Conservation (phyloP, 2,888 invertebrate species). For the Calameuta idolon region DNA sequence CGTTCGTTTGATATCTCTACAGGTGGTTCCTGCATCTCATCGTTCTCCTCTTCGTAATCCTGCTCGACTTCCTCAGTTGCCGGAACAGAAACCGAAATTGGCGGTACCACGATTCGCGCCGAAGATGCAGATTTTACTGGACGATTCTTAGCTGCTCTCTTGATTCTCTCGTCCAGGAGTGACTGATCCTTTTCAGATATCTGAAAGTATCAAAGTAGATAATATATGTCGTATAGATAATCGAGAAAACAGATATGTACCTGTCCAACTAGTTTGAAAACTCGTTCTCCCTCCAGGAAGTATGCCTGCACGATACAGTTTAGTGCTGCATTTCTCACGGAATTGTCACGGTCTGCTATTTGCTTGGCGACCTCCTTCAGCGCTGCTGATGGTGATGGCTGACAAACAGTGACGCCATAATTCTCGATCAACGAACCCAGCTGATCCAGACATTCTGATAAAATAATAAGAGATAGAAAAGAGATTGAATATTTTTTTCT, state of each 20-base stretch:
- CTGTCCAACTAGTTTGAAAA: constrained; percentile 92
- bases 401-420: constrained; percentile 86
- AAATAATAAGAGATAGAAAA: constrained; percentile 5
- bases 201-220: constrained; percentile 64
- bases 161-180: constrained; percentile 94
- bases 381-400: constrained; percentile 82
- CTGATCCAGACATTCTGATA: constrained; percentile 90
- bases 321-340: constrained; percentile 94
- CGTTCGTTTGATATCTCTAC: constrained; percentile 25
- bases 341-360: constrained; percentile 96
- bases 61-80: constrained; percentile 56
- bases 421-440: constrained; percentile 87
- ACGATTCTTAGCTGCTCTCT: constrained; percentile 82
- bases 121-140: constrained; percentile 69
- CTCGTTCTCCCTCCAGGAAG: constrained; percentile 89
- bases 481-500: neutral
- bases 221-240: constrained; percentile 13
- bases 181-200: constrained; percentile 95
- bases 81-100: constrained; percentile 52
- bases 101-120: constrained; percentile 66
- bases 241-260: constrained; percentile 65
- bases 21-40: constrained; percentile 51
- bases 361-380: constrained; percentile 93
- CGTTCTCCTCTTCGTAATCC: constrained; percentile 63
- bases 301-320: constrained; percentile 94